Base-by-base conservation (phyloP, 1,140 invertebrate genomes). In the Himalopsyche phryganea region DNA sequence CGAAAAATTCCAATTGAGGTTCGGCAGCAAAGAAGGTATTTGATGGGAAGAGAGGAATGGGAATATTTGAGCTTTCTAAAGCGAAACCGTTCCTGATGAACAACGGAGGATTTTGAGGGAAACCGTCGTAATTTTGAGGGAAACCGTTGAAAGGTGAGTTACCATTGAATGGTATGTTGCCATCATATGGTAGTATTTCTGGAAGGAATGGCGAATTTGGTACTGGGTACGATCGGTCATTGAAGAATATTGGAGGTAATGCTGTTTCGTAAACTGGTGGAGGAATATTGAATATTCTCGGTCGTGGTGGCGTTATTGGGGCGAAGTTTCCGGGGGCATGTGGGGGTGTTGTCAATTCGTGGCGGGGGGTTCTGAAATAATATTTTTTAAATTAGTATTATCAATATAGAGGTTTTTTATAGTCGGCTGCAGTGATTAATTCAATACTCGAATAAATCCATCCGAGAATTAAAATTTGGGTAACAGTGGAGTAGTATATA, bases 291-390 rank as follows among this genome's bases (percentile, higher is more conserved):
- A 42, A 28, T 67, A 54, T 19, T 67, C 60, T 33, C 56, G 74
- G 74, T 35, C 72, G 71, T 0, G 73, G 75, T 1, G 78, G 79
- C 1, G 66, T 60, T 4, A 64, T 44, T 2, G 81, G 81, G 0
- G 78, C 76, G 63, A 73, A 83, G 1, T 80, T 57, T 1, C 76
- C 80, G 0, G 81, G 81, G 41, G 68, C 74, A 65, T 83, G 81
- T 50, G 70, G 68, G 2, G 66, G 70, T 5, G 80, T 82, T 1
- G 76, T 76, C 45, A 62, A n/a, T 3, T 74, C 72, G 17, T 14
- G 9, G 41, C n/a, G n/a, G 11, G 38, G 9, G 3, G 23, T 28
- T 28, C 23, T 28, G 9, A 28, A 28, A n/a, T n/a, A 28, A 28
- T 28, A 28, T 28, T 5, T 5, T 28, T 5, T 5, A 28, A 28